These are phyloP conservation scores for Odontesthes bonariensis DNA, from an alignment of 2,113 vertebrate genomes.

Conservation along the genomic window DNA sequence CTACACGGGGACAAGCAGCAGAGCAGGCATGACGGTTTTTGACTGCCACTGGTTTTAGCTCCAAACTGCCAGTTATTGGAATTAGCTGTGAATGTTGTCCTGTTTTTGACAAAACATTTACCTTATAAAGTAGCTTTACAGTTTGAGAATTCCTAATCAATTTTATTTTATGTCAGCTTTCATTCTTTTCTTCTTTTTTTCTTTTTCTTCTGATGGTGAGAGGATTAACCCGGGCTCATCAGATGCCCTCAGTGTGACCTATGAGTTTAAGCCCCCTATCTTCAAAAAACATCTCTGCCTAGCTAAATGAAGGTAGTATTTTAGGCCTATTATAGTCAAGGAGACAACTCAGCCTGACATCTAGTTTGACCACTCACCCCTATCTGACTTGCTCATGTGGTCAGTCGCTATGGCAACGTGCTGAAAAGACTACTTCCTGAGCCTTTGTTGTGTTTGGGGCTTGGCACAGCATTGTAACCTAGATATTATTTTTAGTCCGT, in stretches of 20 bases:
- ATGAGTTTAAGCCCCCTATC: conserved; percentile 54
- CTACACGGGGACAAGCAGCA: conserved; percentile 44
- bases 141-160: background rate
- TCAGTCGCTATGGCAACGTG: conserved; percentile 66
- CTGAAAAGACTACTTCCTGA: conserved; percentile 74
- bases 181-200: conserved; percentile 2
- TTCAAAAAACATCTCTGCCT: conserved; percentile 68
- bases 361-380: conserved; percentile 77
- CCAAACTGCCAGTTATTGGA: background rate
- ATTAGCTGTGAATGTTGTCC: conserved; percentile 6
- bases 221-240: conserved; percentile 39
- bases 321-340: conserved; percentile 73
- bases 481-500: conserved; percentile 82
- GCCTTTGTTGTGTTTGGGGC: conserved; percentile 75
- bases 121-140: background rate
- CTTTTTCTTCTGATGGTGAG: background rate
- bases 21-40: conserved; percentile 29
- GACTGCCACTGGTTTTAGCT: conserved; percentile 1
- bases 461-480: conserved; percentile 77
- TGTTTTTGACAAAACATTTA: conserved; percentile 1
- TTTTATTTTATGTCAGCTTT: background rate
- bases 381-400: conserved; percentile 77
- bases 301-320: conserved; percentile 75
- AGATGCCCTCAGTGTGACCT: conserved; percentile 62
- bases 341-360: conserved; percentile 73